Conservation (phyloP, 1,140 invertebrate species). For the Battus philenor region DNA sequence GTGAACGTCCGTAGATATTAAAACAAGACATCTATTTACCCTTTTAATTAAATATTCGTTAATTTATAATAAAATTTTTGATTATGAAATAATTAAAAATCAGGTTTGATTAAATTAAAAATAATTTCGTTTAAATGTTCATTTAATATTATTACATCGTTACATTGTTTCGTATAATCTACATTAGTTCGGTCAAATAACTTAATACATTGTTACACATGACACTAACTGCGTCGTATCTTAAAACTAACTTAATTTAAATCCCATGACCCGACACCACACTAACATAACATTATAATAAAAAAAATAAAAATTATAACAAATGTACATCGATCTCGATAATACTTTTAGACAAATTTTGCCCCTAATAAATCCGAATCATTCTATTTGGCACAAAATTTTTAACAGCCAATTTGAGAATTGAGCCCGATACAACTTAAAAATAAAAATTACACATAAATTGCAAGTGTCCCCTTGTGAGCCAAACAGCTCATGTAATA, state of each 20-base stretch:
- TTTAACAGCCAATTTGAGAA: constrained; percentile 25
- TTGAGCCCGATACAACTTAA: constrained; percentile 26
- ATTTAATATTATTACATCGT: constrained; percentile 52
- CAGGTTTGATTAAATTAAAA: no score
- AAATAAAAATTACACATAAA: constrained; percentile 28
- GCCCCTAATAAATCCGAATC: constrained; percentile 61
- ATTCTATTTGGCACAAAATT: constrained; percentile 73
- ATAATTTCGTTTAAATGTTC: constrained; percentile 43
- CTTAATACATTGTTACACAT: constrained; percentile 27
- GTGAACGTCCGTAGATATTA: no score
- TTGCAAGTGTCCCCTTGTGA: constrained; percentile 41
- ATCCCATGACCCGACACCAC: constrained; percentile 47
- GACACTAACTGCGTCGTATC: constrained; percentile 56
- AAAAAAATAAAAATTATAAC: constrained; percentile 30
- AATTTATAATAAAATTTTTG: no score
- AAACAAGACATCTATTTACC: no score
- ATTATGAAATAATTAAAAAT: no score
- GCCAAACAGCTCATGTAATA: constrained; percentile 15
- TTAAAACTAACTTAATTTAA: constrained; percentile 28
- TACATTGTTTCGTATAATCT: constrained; percentile 53
- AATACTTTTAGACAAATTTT: constrained; percentile 48
- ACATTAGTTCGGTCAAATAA: constrained; percentile 69
- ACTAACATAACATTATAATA: constrained; percentile 28
- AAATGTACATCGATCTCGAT: constrained; percentile 44
- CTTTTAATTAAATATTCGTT: no score